Base-by-base conservation (phyloP, 2,888 invertebrate genomes). In the Julus scanicus region DNA sequence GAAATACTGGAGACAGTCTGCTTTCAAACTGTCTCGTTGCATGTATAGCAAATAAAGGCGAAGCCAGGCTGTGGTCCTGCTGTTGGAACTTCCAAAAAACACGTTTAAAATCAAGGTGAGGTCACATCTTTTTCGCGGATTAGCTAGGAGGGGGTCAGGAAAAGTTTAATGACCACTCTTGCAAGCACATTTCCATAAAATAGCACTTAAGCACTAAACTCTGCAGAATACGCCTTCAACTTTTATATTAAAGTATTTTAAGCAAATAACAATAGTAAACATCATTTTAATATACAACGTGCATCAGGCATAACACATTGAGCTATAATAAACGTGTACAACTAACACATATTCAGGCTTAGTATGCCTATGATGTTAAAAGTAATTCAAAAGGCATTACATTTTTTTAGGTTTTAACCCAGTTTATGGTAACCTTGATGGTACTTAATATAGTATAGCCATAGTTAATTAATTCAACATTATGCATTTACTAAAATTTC, bases 41-140 rank as follows among this genome's bases (percentile, higher is more conserved):
- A 6, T 29, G n/a, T 71, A 71, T 29, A 71, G 71, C n/a, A 71
- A 71, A 71, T 29, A 29, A 44, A 71, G 71, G 71, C 71, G 20
- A 29, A n/a, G 71, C 71, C 9, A 71, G 5, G 29, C 29, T 71
- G 71, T 71, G 71, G 29, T 71, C 71, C 71, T 71, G 71, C 20
- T 71, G 71, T 71, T 71, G 71, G n/a, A 9, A 71, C 71, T 20
- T n/a, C 44, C 3, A 63, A 63, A 29, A 71, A 71, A 71, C 11
- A 71, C 29, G 71, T 71, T 44, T 29, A 71, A 71, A 71, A 71
- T n/a, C 17, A 63, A 63, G 71, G 71, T 71, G 71, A 71, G 71
- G 71, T 29, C 71, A 29, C 9, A 71, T 63, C 5, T 5, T 63
- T 17, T 63, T n/a, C n/a, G 3, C n/a, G 17, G 11, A 17, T 63